Conservation (phyloP, 2,113 vertebrate genomes). For the Pelmatolapia mariae region DNA sequence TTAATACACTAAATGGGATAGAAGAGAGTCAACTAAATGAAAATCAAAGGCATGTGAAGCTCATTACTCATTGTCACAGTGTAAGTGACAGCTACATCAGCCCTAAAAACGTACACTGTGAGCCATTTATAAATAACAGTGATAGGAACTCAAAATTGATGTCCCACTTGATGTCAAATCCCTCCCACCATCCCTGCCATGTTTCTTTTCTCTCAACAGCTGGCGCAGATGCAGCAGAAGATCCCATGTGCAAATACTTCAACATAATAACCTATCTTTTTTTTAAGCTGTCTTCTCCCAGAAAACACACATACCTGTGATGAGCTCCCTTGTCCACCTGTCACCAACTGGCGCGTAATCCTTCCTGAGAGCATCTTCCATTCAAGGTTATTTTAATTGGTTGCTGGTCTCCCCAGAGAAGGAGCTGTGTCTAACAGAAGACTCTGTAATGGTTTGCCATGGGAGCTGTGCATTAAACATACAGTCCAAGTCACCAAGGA, state of each 20-base stretch:
- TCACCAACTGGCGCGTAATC: not conserved
- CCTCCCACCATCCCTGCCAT: not conserved
- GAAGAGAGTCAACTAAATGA: conserved; percentile 6
- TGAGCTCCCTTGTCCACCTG: conserved; percentile 16
- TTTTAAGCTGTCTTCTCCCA: not conserved
- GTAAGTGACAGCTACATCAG: conserved; percentile 27
- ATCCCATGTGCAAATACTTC: conserved; percentile 13
- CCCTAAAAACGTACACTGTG: conserved; percentile 7
- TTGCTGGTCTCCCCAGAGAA: conserved; percentile 20
- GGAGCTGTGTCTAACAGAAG: not conserved
- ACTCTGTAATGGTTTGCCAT: conserved; percentile 36
- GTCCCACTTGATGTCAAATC: conserved; percentile 15
- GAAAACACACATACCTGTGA: not conserved
- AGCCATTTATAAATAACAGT: conserved; percentile 38
- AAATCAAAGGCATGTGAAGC: conserved; percentile 27
- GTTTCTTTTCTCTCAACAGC: conserved; percentile 8
- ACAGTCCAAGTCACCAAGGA: not conserved
- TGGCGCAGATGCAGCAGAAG: not conserved
- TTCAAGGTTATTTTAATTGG: conserved; percentile 54
- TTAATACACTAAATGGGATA: not conserved
- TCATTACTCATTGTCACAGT: conserved; percentile 55
- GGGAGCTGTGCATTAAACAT: conserved; percentile 45
- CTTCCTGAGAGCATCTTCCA: not conserved
- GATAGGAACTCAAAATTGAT: not conserved
- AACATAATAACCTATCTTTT: not conserved